Evolutionary conservation across 30 jellyfish, hydroid and myxozoan species (phyloP).

Genomic region (Mastigias papua): DNA sequence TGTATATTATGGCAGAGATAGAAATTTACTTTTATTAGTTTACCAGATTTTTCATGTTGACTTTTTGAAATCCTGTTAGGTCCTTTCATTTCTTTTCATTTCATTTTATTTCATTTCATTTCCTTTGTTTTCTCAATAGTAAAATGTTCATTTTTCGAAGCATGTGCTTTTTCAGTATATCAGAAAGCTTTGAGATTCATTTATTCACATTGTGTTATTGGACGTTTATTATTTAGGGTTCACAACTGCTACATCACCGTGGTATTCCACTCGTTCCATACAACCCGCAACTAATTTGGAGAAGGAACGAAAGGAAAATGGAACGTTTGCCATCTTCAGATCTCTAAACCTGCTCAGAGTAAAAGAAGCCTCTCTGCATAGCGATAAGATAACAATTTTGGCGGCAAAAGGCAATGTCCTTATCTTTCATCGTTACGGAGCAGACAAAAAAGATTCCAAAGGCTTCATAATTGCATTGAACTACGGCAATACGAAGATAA

Average conservation of each 20-base stretch:
- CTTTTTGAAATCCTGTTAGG: too few species aligned
- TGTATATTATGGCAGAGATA: too few species aligned
- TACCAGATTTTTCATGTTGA: too few species aligned
- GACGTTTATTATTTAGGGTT: background rate
- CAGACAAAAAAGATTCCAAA: background rate
- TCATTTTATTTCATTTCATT: too few species aligned
- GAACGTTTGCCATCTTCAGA: slow-evolving; percentile 30
- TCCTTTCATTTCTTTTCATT: too few species aligned
- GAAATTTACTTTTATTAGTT: too few species aligned
- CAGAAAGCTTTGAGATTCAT: too few species aligned
- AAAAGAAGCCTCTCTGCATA: slow-evolving; percentile 32
- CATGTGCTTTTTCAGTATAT: too few species aligned
- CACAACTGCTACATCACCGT: slow-evolving; percentile 17
- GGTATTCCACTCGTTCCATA: slow-evolving; percentile 28
- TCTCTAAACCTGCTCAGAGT: slow-evolving; percentile 20
- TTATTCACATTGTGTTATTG: too few species aligned
- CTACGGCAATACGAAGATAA: background rate
- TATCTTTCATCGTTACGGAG: slow-evolving; percentile 40
- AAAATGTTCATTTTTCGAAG: too few species aligned
- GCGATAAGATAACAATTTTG: slow-evolving; percentile 19
- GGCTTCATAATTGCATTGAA: slow-evolving; percentile 63
- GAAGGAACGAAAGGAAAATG: slow-evolving; percentile 30
- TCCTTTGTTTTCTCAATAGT: too few species aligned
- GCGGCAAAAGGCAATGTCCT: slow-evolving; percentile 30
- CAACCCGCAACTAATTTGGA: slow-evolving; percentile 26